These are phyloP conservation scores for Ophion slaviceki DNA, from an alignment of 2,888 invertebrate species.

Conservation along the genomic window DNA sequence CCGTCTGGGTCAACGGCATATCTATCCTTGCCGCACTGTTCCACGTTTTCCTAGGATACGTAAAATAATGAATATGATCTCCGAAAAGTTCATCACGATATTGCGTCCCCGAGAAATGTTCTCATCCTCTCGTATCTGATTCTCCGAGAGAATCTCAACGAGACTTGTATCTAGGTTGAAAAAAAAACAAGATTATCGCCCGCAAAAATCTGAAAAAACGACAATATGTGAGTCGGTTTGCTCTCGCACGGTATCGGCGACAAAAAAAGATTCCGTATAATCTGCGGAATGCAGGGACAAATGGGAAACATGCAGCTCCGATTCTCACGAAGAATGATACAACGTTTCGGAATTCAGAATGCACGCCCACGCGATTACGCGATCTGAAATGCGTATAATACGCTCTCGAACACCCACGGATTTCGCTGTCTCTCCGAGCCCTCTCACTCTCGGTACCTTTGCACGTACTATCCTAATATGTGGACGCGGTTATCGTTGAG, in stretches of 20 bases:
- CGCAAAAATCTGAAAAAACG: background rate
- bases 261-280: background rate
- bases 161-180: no score
- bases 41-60: background rate
- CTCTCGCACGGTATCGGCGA: background rate
- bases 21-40: background rate
- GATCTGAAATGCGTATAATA: conserved; percentile 33
- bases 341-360: conserved; percentile 35
- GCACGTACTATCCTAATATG: background rate
- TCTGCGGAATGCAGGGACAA: background rate
- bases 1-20: conserved; percentile 4
- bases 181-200: background rate
- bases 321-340: background rate
- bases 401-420: conserved; percentile 39
- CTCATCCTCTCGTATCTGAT: conserved; percentile 7
- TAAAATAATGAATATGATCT: conserved; percentile 35
- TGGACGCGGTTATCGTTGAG: conserved; percentile 37
- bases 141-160: no score
- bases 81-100: background rate
- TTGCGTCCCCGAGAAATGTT: background rate
- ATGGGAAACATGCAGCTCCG: background rate
- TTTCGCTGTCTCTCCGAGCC: background rate
- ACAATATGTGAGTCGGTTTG: background rate
- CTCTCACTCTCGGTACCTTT: background rate
- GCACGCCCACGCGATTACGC: conserved; percentile 21